These are phyloP conservation scores for Dendrolimus kikuchii DNA, from an alignment of 1,140 invertebrate genomes.

Conservation along the genomic window DNA sequence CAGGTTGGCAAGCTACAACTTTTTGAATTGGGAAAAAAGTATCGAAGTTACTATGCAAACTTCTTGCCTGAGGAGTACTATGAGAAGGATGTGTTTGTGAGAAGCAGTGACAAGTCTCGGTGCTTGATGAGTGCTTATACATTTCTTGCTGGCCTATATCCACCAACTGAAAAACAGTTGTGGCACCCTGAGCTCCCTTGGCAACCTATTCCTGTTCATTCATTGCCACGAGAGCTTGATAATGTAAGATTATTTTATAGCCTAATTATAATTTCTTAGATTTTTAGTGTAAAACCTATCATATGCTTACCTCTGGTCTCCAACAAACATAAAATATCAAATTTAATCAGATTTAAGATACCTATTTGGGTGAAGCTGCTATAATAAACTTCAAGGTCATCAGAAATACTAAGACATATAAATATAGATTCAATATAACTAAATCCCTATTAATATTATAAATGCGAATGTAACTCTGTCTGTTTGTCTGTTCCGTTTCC, in stretches of 20 bases:
- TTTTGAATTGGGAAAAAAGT: conserved; percentile 82
- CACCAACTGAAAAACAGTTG: conserved; percentile 78
- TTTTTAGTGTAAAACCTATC: too few species aligned
- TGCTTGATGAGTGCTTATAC: conserved; percentile 90
- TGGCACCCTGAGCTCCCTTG: conserved; percentile 84
- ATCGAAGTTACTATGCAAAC: conserved; percentile 79
- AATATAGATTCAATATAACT: too few species aligned
- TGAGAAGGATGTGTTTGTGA: conserved; percentile 77
- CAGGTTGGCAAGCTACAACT: conserved; percentile 86
- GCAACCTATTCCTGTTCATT: conserved; percentile 92
- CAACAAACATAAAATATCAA: too few species aligned
- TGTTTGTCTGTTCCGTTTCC: too few species aligned
- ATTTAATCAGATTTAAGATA: too few species aligned
- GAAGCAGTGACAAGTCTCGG: conserved; percentile 86
- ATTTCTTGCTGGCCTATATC: conserved; percentile 88
- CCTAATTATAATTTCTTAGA: too few species aligned
- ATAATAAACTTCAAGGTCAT: too few species aligned
- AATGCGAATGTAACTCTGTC: too few species aligned
- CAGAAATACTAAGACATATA: too few species aligned
- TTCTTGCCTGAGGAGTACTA: conserved; percentile 78
- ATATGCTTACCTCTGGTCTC: too few species aligned
- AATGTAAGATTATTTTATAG: conserved; percentile 71
- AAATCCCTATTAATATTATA: too few species aligned
- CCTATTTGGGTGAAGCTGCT: too few species aligned
- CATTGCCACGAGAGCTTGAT: conserved; percentile 77